phyloP scores from a whole-genome alignment of 1,140 invertebrate genomes.

The Zaprionus vittiger region DNA sequence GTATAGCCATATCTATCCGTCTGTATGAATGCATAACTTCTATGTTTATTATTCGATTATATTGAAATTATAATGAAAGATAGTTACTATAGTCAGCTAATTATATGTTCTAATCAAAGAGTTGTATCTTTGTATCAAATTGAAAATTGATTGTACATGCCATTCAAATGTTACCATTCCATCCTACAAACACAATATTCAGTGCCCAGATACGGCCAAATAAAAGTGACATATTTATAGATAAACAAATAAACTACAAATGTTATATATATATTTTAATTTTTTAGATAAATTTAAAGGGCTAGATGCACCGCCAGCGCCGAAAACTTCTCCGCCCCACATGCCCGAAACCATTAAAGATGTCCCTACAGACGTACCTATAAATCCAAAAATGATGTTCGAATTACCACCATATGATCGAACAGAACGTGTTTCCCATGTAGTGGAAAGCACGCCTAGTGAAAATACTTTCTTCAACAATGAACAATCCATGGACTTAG shows the following conservation, averaged over 20 bases:
- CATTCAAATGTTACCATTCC: no score
- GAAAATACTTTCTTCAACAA: background rate
- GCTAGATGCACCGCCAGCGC: constrained; percentile 62
- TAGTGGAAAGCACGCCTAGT: background rate
- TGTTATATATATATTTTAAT: background rate
- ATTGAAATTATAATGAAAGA: no score
- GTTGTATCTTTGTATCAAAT: no score
- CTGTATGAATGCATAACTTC: background rate
- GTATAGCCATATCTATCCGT: no score
- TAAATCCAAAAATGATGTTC: background rate
- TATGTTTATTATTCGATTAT: background rate
- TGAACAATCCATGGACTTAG: background rate
- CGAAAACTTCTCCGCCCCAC: background rate
- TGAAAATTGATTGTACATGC: no score
- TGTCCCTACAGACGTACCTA: background rate
- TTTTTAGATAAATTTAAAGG: constrained; percentile 5
- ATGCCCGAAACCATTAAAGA: background rate
- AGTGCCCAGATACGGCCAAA: no score
- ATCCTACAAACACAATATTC: no score
- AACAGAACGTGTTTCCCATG: background rate
- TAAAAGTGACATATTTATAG: no score
- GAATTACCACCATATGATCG: background rate
- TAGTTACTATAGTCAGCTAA: no score
- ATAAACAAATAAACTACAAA: no score
- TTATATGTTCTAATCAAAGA: no score